These are phyloP conservation scores for Oophaga sylvatica DNA, from an alignment of 2,797 vertebrate species.

Conservation along the genomic window DNA sequence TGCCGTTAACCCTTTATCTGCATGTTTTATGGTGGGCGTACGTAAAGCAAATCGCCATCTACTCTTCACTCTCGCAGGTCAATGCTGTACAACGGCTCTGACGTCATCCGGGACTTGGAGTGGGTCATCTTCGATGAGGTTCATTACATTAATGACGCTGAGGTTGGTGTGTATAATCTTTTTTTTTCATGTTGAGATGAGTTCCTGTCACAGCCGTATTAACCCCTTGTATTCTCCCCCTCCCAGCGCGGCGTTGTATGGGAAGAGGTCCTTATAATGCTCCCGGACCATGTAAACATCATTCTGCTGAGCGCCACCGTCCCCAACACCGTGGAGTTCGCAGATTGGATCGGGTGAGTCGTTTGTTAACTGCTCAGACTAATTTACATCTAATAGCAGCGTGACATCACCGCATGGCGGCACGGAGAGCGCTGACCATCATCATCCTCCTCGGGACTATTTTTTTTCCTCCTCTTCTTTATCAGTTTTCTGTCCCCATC, in stretches of 20 bases:
- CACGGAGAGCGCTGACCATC: neutral
- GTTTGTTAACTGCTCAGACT: neutral
- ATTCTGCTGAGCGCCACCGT: constrained; percentile 92
- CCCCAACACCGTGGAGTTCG: constrained; percentile 91
- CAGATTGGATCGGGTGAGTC: constrained; percentile 90
- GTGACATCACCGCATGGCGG: neutral
- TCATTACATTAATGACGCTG: constrained; percentile 91
- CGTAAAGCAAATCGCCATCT: neutral
- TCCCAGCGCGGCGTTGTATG: constrained; percentile 89
- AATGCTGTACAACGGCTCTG: constrained; percentile 93
- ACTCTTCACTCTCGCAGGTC: constrained; percentile 73
- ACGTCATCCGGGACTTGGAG: constrained; percentile 90
- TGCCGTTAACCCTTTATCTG: neutral
- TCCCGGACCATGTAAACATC: constrained; percentile 91
- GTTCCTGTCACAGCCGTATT: neutral
- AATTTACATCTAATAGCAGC: neutral
- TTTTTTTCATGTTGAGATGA: neutral
- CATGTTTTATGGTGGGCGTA: no score
- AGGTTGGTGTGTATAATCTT: constrained; percentile 71
- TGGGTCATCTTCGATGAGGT: constrained; percentile 97
- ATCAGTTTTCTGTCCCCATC: no score
- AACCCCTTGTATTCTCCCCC: neutral
- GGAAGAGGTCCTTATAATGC: constrained; percentile 95
- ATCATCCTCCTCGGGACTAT: neutral
- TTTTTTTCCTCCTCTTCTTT: no score